phyloP scores from a whole-genome alignment of 2,113 vertebrate species.

The Podocnemis expansa region DNA sequence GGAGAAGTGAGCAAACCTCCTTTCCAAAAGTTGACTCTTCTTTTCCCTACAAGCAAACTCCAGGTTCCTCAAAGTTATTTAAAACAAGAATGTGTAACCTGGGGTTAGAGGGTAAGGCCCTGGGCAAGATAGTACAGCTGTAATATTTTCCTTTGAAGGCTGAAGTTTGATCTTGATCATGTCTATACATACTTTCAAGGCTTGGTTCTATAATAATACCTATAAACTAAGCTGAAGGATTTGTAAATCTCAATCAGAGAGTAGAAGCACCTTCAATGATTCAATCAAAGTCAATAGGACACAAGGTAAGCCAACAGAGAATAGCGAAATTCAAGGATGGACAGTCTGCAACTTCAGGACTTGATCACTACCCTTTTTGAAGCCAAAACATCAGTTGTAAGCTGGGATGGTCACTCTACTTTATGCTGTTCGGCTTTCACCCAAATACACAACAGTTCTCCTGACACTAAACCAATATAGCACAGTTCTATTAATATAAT shows the following conservation, averaged over 20 bases:
- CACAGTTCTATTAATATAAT: not conserved
- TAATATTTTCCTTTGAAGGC: not conserved
- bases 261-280: not conserved
- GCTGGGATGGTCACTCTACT: not conserved
- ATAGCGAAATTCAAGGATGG: not conserved
- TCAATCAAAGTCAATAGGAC: not conserved
- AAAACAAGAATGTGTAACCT: not conserved
- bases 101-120: not conserved
- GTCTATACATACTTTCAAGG: not conserved
- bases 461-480: not conserved
- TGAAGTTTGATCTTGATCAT: not conserved
- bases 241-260: not conserved
- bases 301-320: not conserved
- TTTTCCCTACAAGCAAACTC: not conserved
- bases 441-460: not conserved
- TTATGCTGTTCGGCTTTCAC: not conserved
- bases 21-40: not conserved
- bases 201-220: not conserved
- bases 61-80: not conserved
- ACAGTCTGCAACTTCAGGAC: not conserved
- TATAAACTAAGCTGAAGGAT: not conserved
- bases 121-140: not conserved
- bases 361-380: not conserved
- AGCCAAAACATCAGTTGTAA: not conserved
- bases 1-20: not conserved